These are phyloP conservation scores for Acropora yongei DNA, from an alignment of 64 coral and sea anemone species.

Conservation along the genomic window DNA sequence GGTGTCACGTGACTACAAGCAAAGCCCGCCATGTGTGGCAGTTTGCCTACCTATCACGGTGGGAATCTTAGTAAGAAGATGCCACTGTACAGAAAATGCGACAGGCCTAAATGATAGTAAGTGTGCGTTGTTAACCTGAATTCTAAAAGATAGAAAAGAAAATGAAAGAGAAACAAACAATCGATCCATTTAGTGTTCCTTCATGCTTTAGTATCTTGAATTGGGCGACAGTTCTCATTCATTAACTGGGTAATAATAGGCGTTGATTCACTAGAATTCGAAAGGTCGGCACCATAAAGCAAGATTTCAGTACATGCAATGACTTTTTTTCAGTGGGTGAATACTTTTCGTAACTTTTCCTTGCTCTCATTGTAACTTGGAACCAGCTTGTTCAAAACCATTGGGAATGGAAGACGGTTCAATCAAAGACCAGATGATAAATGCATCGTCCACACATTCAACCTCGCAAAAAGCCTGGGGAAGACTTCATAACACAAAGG, in stretches of 20 bases:
- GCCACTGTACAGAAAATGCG: constrained; percentile 12
- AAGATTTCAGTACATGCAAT: background rate
- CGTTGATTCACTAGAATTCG: no score
- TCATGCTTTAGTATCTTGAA: no score
- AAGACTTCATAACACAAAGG: constrained; percentile 16
- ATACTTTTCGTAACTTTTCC: background rate
- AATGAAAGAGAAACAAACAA: background rate
- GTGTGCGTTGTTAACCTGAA: background rate
- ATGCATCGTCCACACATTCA: constrained; percentile 25
- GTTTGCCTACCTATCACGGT: constrained; percentile 41
- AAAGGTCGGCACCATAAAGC: no score
- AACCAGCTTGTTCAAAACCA: constrained; percentile 59
- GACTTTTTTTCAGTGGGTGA: background rate
- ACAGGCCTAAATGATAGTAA: constrained; percentile 53
- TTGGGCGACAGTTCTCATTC: no score
- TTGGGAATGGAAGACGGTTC: constrained; percentile 71
- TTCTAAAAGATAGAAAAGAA: background rate
- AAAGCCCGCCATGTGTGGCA: constrained; percentile 46
- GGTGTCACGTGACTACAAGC: constrained; percentile 61
- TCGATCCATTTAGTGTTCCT: no score
- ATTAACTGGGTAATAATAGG: no score
- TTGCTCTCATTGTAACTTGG: background rate
- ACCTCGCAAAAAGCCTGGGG: background rate
- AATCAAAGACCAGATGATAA: constrained; percentile 23
- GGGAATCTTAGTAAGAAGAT: constrained; percentile 30